Conservation (phyloP, 2,797 vertebrate species). For the Moxostoma hubbsi region DNA sequence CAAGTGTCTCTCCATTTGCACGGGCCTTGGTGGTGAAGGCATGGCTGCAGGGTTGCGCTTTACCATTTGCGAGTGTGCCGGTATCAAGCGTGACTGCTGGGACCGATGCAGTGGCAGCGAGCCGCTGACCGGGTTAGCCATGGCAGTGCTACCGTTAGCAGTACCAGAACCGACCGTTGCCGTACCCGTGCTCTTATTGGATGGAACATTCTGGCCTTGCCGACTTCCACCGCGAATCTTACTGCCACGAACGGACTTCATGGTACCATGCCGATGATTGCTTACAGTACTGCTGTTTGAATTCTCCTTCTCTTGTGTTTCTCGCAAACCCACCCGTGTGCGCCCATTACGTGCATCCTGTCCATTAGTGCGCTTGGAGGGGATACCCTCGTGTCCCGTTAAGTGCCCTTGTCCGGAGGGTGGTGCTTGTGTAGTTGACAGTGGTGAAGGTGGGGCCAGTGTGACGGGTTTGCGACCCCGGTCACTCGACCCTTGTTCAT, state of each 20-base stretch:
- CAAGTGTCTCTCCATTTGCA: slow-evolving; percentile 90
- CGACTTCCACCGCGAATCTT: slow-evolving; percentile 69
- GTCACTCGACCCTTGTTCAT: slow-evolving; percentile 69
- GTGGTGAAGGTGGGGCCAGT: slow-evolving; percentile 67
- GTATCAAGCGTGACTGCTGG: slow-evolving; percentile 72
- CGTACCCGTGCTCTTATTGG: slow-evolving; percentile 34
- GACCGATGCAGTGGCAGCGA: slow-evolving; percentile 72
- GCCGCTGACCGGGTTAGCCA: slow-evolving; percentile 41
- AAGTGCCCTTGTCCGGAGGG: slow-evolving; percentile 57
- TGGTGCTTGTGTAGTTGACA: slow-evolving; percentile 74
- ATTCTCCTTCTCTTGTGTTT: slow-evolving; percentile 74
- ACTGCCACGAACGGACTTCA: slow-evolving; percentile 66
- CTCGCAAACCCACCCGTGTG: slow-evolving; percentile 67
- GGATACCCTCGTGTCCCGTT: slow-evolving; percentile 60
- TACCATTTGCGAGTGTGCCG: slow-evolving; percentile 77
- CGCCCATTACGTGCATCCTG: slow-evolving; percentile 80
- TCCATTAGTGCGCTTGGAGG: slow-evolving; percentile 77
- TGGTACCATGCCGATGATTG: slow-evolving; percentile 75
- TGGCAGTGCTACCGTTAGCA: slow-evolving; percentile 59
- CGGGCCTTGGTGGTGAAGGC: slow-evolving; percentile 84
- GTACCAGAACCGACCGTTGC: slow-evolving; percentile 54
- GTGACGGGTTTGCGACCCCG: slow-evolving; percentile 67
- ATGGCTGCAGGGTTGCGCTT: slow-evolving; percentile 84
- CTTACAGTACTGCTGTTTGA: slow-evolving; percentile 70
- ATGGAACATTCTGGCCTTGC: slow-evolving; percentile 61